A percentile compares a stretch with the other conserved stretches of the same genome.
phyloP scores from a whole-genome alignment of 2,888 invertebrate genomes.

The Drosophila borborema region DNA sequence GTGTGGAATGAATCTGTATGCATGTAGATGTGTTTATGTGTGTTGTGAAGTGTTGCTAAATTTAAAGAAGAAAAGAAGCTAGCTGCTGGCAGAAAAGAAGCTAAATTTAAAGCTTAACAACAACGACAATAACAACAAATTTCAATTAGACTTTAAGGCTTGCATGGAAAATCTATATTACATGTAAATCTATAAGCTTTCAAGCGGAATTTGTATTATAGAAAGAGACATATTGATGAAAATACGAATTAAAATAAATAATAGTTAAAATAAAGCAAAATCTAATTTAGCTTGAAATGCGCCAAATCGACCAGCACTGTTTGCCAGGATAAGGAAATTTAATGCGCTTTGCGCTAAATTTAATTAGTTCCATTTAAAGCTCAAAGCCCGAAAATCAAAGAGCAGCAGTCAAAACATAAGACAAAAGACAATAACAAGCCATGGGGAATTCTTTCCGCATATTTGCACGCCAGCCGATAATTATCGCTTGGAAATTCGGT shows the following conservation, averaged over 20 bases:
- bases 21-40: not conserved
- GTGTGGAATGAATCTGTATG: not conserved
- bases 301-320: not conserved
- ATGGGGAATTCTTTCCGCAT: conserved; percentile 72
- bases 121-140: too few species aligned
- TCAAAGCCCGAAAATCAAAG: conserved; percentile 28
- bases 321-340: conserved; percentile 53
- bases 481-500: conserved; percentile 83
- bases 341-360: conserved; percentile 69
- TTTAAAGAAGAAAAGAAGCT: not conserved
- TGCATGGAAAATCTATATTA: not conserved
- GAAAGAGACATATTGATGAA: too few species aligned
- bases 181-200: too few species aligned
- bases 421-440: conserved; percentile 40
- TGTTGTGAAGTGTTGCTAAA: not conserved
- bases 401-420: conserved; percentile 35
- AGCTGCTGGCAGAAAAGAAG: not conserved
- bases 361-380: conserved; percentile 78
- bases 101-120: not conserved
- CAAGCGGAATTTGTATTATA: too few species aligned
- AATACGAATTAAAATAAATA: too few species aligned
- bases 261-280: too few species aligned
- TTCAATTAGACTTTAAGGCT: not conserved
- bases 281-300: not conserved
- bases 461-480: conserved; percentile 84